Percentiles rank a stretch among this genome's conserved stretches.
Evolutionary conservation across 2,797 vertebrate species (phyloP).

Genomic region (Sebastes nivosus): DNA sequence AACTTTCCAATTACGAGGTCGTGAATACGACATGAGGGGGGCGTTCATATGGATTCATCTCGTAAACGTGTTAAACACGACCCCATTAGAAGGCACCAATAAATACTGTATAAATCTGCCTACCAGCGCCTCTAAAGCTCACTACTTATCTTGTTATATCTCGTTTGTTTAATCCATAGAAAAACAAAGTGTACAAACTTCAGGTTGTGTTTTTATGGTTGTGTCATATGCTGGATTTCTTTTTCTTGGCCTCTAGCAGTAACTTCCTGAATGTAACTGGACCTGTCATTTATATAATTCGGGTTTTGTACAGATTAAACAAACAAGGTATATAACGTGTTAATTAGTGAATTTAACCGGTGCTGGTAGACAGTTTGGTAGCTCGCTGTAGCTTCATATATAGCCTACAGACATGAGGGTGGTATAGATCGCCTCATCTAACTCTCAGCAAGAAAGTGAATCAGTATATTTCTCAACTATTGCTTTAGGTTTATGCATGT

Average conservation of each 20-base stretch:
- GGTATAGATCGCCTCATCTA: not conserved
- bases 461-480: not conserved
- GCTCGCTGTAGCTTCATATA: not conserved
- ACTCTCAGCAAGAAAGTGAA: not conserved
- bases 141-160: not conserved
- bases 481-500: not conserved
- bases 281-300: not conserved
- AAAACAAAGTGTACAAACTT: not conserved
- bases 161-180: not conserved
- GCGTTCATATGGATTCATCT: too few species aligned
- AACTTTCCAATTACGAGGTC: too few species aligned
- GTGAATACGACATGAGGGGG: too few species aligned
- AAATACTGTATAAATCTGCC: not conserved
- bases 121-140: not conserved
- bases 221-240: not conserved
- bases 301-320: not conserved
- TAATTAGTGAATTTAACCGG: not conserved
- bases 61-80: rapidly evolving
- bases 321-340: not conserved
- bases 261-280: not conserved
- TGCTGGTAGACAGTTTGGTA: not conserved
- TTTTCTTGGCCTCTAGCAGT: not conserved
- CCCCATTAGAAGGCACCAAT: too few species aligned
- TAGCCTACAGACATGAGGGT: not conserved
- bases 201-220: not conserved